Base-by-base conservation (phyloP, 2,888 invertebrate species). In the Serripes groenlandicus region DNA sequence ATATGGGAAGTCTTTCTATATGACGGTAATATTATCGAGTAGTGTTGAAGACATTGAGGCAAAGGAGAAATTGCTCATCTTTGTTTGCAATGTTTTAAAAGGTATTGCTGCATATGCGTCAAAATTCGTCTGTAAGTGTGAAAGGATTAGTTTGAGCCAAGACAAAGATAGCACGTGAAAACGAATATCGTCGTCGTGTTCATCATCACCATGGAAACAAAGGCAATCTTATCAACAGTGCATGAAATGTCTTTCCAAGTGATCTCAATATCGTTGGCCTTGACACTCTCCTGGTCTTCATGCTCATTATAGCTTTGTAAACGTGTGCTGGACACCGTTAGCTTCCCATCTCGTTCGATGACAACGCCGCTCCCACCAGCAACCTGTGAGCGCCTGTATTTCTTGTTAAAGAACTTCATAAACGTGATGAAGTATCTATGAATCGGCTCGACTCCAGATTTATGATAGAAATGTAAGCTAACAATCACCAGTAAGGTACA, bases 181-280 rank as follows among this genome's bases (percentile, higher is more conserved):
- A 66, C 26, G 2, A 42, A 42, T 0, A 42, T 21, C 4, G 32
- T n/a, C 26, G 42, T 42, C 37, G 26, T 66, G 26, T 66, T 37
- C 11, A 23, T 23, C 42, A 66, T 42, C 3, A 35, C 42, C 0
- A 28, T 26, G 15, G 42, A 37, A 26, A 66, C 28, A 28, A 66
- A 66, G n/a, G n/a, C 42, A 7, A 71, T n/a, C n/a, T 56, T 56
- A 35, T 71, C 71, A 3, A 71, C 28, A 15, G 71, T 35, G 11
- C 26, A 56, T n/a, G 56, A 34, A 11, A 71, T 56, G 23, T 71
- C 71, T 37, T 34, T 71, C 71, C 71, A 71, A 11, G 23, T 66
- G 23, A 66, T 66, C 23, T 66, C 66, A 7, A 28, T 7, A 18
- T 18, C n/a, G n/a, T n/a, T n/a, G n/a, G n/a, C n/a, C n/a, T n/a